These are phyloP conservation scores for Chaetophractus vellerosus DNA, from an alignment of 2,797 vertebrate genomes.

Conservation along the genomic window DNA sequence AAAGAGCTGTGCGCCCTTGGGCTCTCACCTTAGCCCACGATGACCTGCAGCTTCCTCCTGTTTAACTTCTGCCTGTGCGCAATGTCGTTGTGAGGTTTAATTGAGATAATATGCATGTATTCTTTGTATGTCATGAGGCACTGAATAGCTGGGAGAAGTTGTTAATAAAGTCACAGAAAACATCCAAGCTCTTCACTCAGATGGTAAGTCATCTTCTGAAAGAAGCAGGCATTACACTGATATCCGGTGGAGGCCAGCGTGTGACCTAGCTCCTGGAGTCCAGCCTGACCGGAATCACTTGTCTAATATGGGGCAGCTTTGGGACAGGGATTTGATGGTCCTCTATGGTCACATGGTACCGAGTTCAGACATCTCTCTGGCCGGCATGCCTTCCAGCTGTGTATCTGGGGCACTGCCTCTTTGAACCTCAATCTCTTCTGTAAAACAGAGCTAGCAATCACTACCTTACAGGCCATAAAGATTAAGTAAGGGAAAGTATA, in stretches of 20 bases:
- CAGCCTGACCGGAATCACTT: not conserved
- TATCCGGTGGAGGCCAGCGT: not conserved
- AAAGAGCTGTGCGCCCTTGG: not conserved
- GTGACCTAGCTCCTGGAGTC: not conserved
- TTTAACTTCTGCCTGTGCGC: not conserved
- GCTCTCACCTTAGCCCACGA: not conserved
- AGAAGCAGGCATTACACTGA: not conserved
- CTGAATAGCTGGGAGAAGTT: not conserved
- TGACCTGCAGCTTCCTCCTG: not conserved
- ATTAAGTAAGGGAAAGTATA: not conserved
- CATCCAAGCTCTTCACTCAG: not conserved
- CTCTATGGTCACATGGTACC: not conserved
- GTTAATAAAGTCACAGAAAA: not conserved
- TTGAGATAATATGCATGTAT: not conserved
- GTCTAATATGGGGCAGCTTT: not conserved
- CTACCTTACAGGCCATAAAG: not conserved
- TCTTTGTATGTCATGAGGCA: not conserved
- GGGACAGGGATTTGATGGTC: not conserved
- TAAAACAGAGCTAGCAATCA: not conserved
- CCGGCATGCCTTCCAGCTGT: not conserved
- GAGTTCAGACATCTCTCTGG: not conserved
- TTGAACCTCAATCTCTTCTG: not conserved
- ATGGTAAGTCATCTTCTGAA: not conserved
- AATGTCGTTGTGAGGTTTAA: not conserved
- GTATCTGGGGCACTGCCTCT: not conserved